These are phyloP conservation scores for Heteractis magnifica DNA, from an alignment of 92 coral and sea anemone genomes.

Conservation along the genomic window DNA sequence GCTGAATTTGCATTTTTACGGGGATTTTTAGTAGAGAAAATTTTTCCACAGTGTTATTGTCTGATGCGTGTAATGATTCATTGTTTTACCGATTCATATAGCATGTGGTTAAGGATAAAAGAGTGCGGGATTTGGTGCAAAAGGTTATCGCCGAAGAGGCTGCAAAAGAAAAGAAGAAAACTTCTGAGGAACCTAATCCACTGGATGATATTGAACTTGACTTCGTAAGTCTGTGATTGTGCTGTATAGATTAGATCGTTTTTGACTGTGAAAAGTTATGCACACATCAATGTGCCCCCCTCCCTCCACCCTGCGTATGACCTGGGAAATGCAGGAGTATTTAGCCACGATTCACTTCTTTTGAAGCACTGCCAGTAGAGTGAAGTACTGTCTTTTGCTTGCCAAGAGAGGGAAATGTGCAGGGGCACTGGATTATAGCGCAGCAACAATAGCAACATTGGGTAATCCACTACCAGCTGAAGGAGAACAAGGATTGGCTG, in stretches of 20 bases:
- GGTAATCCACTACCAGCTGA: too few relatives aligned
- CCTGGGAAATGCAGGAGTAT: too few relatives aligned
- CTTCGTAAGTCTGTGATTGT: slow-evolving; percentile 47
- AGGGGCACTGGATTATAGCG: too few relatives aligned
- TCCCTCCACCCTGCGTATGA: too few relatives aligned
- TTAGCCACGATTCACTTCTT: too few relatives aligned
- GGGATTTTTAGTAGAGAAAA: neutral
- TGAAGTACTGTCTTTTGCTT: too few relatives aligned
- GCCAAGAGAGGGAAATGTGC: too few relatives aligned
- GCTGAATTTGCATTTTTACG: neutral
- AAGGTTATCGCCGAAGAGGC: slow-evolving; percentile 68
- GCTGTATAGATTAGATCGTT: neutral
- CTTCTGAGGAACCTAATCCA: neutral
- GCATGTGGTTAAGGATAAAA: slow-evolving; percentile 91
- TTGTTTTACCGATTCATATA: slow-evolving; percentile 14
- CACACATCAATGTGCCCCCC: too few relatives aligned
- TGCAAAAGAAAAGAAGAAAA: slow-evolving; percentile 28
- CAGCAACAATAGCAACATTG: too few relatives aligned
- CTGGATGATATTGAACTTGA: slow-evolving; percentile 26
- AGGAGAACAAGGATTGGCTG: too few relatives aligned
- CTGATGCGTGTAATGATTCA: neutral
- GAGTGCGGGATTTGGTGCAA: slow-evolving; percentile 88
- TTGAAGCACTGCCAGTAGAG: too few relatives aligned
- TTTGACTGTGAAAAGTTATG: too few relatives aligned
- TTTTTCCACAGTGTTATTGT: neutral